Evolutionary conservation across 37 sponge, comb jelly and placozoan genomes (phyloP), one percentile per base, ranked within the genome.

Genomic region (Theonella swinhoei): DNA sequence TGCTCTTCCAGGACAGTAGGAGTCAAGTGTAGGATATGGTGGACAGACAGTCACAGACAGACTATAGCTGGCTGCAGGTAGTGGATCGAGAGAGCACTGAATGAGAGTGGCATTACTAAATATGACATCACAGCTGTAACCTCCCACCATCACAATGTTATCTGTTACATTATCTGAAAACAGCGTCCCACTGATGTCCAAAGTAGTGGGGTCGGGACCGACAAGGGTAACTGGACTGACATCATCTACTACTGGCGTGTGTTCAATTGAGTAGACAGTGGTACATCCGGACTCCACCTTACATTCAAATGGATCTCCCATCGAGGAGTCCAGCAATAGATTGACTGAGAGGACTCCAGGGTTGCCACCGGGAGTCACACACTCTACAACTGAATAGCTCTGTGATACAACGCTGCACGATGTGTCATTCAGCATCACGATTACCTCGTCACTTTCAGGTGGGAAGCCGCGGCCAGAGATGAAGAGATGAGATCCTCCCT

Each of bases 401-500:
- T 60, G 22, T 2, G 39, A 68, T 32, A 29, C 64, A 14, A 83
- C 40, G 1, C 38, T 30, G 32, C 89, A 88, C 5, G 23, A 2
- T 0, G 32, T 3, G 30, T 39, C 43, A 20, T 78, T 83, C 28
- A 86, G 58, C 3, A 3, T 42, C 64, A 86, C 79, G 9, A 2
- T 62, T 7, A 90, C 24, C 29, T 22, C 22, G 28, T 30, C 63
- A 0, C 68, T 61, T 23, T 26, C 24, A 5, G 66, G 65, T 1
- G 39, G 37, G 41, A 93, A 89, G 4, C 64, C 74, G 23, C 34
- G 68, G 32, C 94, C 94, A 39, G 40, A 26, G 23, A 93, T 87
- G 17, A 70, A 72, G 42, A 93, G 23, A 40, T 79, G 64, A 3
- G 87, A 89, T 5, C 94, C 94, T 62, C 94, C 94, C 0, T 68